Base-by-base conservation (phyloP, 2,888 invertebrate species). In the Unio delphinus region DNA sequence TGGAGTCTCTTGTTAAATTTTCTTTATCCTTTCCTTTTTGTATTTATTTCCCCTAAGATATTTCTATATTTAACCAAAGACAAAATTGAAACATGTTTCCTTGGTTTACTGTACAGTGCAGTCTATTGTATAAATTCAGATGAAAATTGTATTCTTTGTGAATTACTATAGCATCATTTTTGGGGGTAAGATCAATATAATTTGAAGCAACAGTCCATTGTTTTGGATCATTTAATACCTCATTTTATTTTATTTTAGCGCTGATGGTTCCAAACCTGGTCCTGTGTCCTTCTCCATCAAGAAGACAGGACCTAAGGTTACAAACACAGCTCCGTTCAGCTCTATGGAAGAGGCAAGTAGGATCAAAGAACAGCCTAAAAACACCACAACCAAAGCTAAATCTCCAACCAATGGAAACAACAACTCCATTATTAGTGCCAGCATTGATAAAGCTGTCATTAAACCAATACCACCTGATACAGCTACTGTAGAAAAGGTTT, bases 271-370 rank as follows among this genome's bases (percentile, higher is more conserved):
- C 64, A 75, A 77, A 64, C 69, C 79, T 59, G 75, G 76, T 57
- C 69, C 69, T 15, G 73, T 80, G 57, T 79, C 78, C n/a, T 83
- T 83, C 69, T 73, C 74, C 55, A 82, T 83, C 69, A 81, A 75
- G 61, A 76, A 74, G 57, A 72, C 66, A 61, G 78, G 79, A 58
- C 61, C 75, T 20, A 74, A 75, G 67, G 74, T 82, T 26, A 68
- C 75, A 55, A 74, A 70, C 30, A 69, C 80, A 20, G 77, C 80
- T 17, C 76, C 78, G 11, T 80, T 79, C 67, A 64, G 68, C 45
- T 45, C 45, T 45, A 45, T 45, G 45, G 45, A 20, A 61, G 64
- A 18, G 74, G 77, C 58, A 65, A 75, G n/a, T 78, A 80, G 2
- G 81, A 80, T 54, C 70, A 63, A 64, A 75, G n/a, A 20, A 73